Evolutionary conservation across 2,888 invertebrate species (phyloP).

Genomic region (Perizoma affinitatum): DNA sequence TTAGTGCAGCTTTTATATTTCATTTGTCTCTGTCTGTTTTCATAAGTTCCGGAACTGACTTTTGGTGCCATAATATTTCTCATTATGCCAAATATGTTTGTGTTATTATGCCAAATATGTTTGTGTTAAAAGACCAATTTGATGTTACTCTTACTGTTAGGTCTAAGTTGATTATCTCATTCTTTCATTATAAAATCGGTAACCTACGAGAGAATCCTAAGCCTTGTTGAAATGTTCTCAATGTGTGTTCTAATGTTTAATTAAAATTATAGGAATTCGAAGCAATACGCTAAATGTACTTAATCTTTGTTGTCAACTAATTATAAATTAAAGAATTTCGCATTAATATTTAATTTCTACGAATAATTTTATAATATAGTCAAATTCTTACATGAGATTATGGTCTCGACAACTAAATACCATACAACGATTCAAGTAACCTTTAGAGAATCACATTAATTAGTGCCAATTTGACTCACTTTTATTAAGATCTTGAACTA

Average conservation of each 20-base stretch:
- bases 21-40: background rate
- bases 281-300: conserved; percentile 61
- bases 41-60: conserved; percentile 1
- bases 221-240: conserved; percentile 53
- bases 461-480: conserved; percentile 49
- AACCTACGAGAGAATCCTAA: conserved; percentile 52
- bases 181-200: conserved; percentile 29
- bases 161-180: conserved; percentile 28
- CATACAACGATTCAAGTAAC: conserved; percentile 39
- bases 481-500: conserved; percentile 45
- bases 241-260: conserved; percentile 46
- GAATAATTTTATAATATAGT: conserved; percentile 21
- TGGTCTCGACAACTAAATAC: conserved; percentile 32
- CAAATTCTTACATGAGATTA: conserved; percentile 18
- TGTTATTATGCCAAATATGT: conserved; percentile 29
- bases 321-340: conserved; percentile 25
- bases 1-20: conserved; percentile 9
- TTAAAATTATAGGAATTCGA: conserved; percentile 58
- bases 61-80: conserved; percentile 18
- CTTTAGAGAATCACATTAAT: conserved; percentile 36
- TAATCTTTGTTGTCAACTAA: conserved; percentile 23
- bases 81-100: conserved; percentile 24
- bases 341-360: conserved; percentile 18
- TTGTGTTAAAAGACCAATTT: conserved; percentile 38
- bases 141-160: conserved; percentile 29